These are phyloP conservation scores for Eumacrocentrus americanus DNA, from an alignment of 2,888 invertebrate species.

Conservation along the genomic window DNA sequence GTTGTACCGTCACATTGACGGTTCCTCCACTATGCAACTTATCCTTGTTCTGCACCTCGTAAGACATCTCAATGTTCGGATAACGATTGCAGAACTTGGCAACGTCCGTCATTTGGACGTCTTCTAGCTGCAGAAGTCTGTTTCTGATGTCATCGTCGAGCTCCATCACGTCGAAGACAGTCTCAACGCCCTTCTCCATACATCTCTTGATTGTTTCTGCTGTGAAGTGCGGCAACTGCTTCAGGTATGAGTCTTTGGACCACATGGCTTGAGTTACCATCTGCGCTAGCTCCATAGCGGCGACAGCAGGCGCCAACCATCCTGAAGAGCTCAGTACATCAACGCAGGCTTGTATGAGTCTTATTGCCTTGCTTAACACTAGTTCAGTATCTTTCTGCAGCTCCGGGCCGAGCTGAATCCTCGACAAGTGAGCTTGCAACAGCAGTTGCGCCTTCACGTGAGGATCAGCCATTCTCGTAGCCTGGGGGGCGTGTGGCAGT, in stretches of 20 bases:
- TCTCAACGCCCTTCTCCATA: conserved; percentile 88
- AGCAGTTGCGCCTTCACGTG: conserved; percentile 96
- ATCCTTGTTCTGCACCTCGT: conserved; percentile 86
- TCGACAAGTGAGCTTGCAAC: conserved; percentile 93
- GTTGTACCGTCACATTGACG: conserved; percentile 86
- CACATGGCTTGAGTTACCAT: conserved; percentile 99
- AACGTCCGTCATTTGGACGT: conserved; percentile 95
- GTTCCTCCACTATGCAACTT: conserved; percentile 76
- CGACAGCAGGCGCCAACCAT: conserved; percentile 97
- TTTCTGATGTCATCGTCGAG: conserved; percentile 89
- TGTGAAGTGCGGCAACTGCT: conserved; percentile 95
- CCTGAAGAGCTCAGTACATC: conserved; percentile 93
- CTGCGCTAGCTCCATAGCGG: conserved; percentile 99
- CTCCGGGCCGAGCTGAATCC: conserved; percentile 94
- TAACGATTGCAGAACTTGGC: conserved; percentile 98
- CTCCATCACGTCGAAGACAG: conserved; percentile 96
- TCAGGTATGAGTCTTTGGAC: conserved; percentile 97
- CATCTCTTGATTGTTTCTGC: conserved; percentile 88
- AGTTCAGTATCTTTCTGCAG: conserved; percentile 94
- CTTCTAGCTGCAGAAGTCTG: conserved; percentile 78
- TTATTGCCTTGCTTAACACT: conserved; percentile 84
- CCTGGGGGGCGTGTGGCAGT: conserved; percentile 65
- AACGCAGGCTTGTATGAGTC: conserved; percentile 93
- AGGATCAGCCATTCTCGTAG: conserved; percentile 74
- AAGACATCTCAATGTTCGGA: conserved; percentile 95